These are phyloP conservation scores for Molorchus minor DNA, from an alignment of 2,888 invertebrate species.

Conservation along the genomic window DNA sequence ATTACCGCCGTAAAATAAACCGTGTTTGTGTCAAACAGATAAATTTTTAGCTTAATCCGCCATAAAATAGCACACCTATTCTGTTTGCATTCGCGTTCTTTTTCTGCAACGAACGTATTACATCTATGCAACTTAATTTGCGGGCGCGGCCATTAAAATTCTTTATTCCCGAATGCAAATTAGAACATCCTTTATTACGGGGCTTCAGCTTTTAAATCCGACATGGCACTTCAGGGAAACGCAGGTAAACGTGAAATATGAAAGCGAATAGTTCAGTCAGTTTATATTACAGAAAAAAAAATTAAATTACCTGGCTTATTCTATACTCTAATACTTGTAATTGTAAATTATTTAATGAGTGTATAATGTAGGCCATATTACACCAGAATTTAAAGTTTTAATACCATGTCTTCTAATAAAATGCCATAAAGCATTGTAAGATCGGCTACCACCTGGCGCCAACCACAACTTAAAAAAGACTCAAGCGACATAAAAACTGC, in stretches of 20 bases:
- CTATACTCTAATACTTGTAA: too few species aligned
- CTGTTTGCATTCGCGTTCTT: neutral
- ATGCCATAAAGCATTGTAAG: too few species aligned
- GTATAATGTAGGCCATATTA: too few species aligned
- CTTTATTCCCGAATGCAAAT: neutral
- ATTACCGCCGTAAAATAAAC: neutral
- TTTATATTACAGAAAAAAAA: too few species aligned
- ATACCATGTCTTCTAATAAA: too few species aligned
- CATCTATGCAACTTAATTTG: constrained; percentile 10
- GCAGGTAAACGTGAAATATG: neutral
- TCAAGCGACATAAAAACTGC: too few species aligned
- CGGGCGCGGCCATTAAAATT: neutral
- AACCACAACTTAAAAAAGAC: too few species aligned
- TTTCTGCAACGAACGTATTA: constrained; percentile 2
- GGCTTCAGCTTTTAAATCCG: constrained; percentile 1
- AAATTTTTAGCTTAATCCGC: neutral
- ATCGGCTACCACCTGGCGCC: too few species aligned
- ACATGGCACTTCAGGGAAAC: neutral
- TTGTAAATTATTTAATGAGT: too few species aligned
- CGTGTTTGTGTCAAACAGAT: neutral
- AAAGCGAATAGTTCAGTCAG: neutral
- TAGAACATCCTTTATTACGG: neutral
- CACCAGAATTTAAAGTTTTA: too few species aligned
- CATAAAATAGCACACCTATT: neutral
- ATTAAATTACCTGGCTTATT: too few species aligned